phyloP scores from a whole-genome alignment of 2,113 vertebrate genomes.

The Chlorodrepanis virens region DNA sequence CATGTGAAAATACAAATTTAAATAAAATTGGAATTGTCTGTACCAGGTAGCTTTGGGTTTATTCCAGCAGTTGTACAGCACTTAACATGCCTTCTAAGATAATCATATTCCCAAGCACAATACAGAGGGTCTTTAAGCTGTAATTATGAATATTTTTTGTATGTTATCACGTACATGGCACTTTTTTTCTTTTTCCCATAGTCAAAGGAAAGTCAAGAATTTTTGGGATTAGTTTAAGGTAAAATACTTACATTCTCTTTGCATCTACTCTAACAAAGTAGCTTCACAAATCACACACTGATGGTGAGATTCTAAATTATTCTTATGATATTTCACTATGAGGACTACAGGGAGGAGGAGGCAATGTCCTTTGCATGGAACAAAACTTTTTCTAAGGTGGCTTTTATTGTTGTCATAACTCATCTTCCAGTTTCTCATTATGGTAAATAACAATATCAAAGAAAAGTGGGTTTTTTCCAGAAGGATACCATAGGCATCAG shows the following conservation, averaged over 20 bases:
- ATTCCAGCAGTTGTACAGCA: conserved; percentile 12
- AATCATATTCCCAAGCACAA: neutral
- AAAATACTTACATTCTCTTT: conserved; percentile 37
- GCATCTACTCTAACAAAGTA: conserved; percentile 30
- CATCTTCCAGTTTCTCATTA: neutral
- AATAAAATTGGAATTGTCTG: conserved; percentile 46
- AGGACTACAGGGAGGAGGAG: neutral
- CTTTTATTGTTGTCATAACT: neutral
- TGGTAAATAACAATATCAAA: neutral
- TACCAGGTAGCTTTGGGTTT: conserved; percentile 13
- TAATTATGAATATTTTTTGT: conserved; percentile 47
- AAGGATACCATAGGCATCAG: neutral
- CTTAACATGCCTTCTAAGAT: conserved; percentile 24
- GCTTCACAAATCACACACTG: conserved; percentile 34
- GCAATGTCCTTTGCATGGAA: neutral
- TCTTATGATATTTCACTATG: conserved; percentile 13
- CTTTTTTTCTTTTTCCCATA: conserved; percentile 12
- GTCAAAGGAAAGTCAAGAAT: conserved; percentile 40
- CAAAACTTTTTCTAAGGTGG: neutral
- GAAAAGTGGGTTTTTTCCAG: neutral
- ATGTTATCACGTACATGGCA: neutral
- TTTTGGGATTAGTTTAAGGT: conserved; percentile 42
- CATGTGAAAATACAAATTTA: conserved; percentile 40
- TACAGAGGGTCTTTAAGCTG: conserved; percentile 7
- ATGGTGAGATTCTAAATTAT: conserved; percentile 56